Conservation (phyloP, 37 sponge, comb jelly and placozoan species). For the Halisarca cf. caerulea region DNA sequence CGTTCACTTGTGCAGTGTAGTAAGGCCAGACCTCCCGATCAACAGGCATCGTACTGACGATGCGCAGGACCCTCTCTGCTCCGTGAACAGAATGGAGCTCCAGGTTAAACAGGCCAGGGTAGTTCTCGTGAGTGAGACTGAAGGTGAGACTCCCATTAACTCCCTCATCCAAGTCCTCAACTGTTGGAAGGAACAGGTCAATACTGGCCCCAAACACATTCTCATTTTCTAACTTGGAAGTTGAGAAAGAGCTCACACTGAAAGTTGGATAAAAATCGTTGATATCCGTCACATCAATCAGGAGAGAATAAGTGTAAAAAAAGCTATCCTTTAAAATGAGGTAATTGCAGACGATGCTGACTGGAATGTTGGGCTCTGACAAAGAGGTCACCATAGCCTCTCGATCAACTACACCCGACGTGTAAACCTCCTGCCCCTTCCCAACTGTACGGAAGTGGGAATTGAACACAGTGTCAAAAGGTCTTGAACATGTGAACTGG, state of each 20-base stretch:
- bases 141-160: not conserved
- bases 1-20: conserved; percentile 16
- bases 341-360: not conserved
- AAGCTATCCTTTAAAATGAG: not conserved
- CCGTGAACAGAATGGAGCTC: not conserved
- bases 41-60: not conserved
- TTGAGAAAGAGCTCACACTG: conserved; percentile 21
- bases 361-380: not conserved
- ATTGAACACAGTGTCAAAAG: not conserved
- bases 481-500: too few species aligned
- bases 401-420: not conserved
- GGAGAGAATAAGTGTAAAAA: not conserved
- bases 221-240: not conserved
- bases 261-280: conserved; percentile 73
- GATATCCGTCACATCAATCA: conserved; percentile 44
- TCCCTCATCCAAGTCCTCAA: conserved; percentile 11
- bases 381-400: not conserved
- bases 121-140: conserved; percentile 6
- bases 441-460: not conserved
- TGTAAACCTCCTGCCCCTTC: not conserved
- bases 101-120: not conserved
- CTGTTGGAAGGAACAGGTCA: not conserved
- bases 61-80: too few species aligned
- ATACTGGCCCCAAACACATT: not conserved
- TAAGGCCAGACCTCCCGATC: not conserved